These are phyloP conservation scores for Zaprionus nigranus DNA, from an alignment of 1,140 invertebrate genomes.

Conservation along the genomic window DNA sequence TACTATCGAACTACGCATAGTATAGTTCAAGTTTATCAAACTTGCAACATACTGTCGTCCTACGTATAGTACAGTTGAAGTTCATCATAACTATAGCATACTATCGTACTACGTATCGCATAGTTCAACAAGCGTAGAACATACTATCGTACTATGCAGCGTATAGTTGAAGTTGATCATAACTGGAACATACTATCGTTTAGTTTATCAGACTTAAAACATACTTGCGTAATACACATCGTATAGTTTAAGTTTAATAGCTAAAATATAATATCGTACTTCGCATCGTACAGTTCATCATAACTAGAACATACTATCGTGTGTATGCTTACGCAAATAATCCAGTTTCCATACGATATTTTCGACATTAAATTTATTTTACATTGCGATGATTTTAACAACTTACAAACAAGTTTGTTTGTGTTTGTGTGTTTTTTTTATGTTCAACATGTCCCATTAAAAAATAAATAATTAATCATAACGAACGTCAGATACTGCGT, in stretches of 20 bases:
- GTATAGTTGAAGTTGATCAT: too few relatives aligned
- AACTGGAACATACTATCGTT: too few relatives aligned
- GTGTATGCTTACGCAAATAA: background rate
- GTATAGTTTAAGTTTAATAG: too few relatives aligned
- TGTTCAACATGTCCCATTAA: constrained; percentile 48
- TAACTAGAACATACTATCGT: background rate
- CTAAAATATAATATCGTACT: background rate
- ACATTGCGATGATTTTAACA: constrained; percentile 44
- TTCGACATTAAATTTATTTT: constrained; percentile 36
- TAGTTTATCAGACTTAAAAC: too few relatives aligned
- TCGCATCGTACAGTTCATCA: background rate
- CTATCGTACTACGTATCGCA: background rate
- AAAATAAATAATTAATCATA: constrained; percentile 53
- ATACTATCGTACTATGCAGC: too few relatives aligned
- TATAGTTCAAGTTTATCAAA: background rate
- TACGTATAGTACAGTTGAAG: too few relatives aligned
- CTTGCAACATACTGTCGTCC: too few relatives aligned
- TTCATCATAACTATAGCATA: background rate
- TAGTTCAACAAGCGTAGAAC: too few relatives aligned
- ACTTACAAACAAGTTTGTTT: constrained; percentile 31
- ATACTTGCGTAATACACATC: too few relatives aligned
- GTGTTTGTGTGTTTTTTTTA: constrained; percentile 1
- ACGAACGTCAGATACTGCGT: constrained; percentile 20
- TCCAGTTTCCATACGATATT: background rate
- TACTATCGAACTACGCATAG: too few relatives aligned